Base-by-base conservation (phyloP, 2,113 vertebrate genomes). In the Phaethon lepturus region DNA sequence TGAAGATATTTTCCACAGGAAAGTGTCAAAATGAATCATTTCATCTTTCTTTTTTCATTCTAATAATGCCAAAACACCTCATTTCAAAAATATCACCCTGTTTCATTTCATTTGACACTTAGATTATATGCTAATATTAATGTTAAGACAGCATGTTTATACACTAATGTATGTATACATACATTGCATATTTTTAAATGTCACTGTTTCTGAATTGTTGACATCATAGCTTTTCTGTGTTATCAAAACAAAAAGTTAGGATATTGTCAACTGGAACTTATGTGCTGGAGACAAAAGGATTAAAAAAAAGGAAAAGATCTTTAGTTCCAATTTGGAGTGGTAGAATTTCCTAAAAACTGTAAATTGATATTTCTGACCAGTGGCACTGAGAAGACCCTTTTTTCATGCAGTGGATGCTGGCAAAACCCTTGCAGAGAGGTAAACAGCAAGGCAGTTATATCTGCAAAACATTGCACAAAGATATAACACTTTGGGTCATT, bases 1-100 rank as follows among this genome's bases (percentile, higher is more conserved):
- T 81, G 44, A 81, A 85, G n/a, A 81, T 59, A 9, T 75, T 78
- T 89, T 94, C 60, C 26, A 47, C 16, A 53, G 13, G 29, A 75
- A 87, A 89, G 17, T 94, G 89, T 96, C 84, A 96, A 94, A 96
- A 94, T 77, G 10, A 95, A 88, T 97, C 0, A 92, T 80, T 92
- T 94, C 31, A 86, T 78, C 33, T 73, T 94, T 80, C 83, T 83
- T 85, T 44, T 90, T 96, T 95, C 56, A 64, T 82, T 93, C 45
- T 93, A 62, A 87, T 91, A 84, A 56, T 85, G 89, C 73, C 91
- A 96, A 95, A 94, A 91, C 40, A 85, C 72, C 96, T 94, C 8
- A 75, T 85, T 90, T 82, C 52, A 87, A 58, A 84, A 74, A 23
- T 60, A 85, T 55, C 86, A 75, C 14, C 13, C 16, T 67, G 10